A percentile compares a stretch with the other conserved stretches of the same genome.
Evolutionary conservation across 2,888 invertebrate species (phyloP).

Genomic region (Marasmarcha lunaedactyla): DNA sequence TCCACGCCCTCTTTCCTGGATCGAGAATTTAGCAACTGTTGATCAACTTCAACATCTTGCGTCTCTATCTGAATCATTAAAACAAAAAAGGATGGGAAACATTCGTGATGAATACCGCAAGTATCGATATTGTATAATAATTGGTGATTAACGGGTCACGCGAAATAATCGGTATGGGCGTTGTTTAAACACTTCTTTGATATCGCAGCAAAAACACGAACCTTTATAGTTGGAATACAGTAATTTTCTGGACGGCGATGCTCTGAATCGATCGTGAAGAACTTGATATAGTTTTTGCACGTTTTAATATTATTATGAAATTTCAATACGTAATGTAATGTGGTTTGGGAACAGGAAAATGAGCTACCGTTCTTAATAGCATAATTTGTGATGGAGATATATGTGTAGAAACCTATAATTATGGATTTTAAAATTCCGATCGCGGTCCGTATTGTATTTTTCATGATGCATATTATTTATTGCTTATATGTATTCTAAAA

Average conservation of each 20-base stretch:
- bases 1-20: conserved; percentile 21
- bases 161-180: conserved; percentile 20
- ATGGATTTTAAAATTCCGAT: too few relatives aligned
- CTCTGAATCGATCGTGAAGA: too few relatives aligned
- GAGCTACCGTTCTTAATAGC: not conserved
- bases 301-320: too few relatives aligned
- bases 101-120: conserved; percentile 8
- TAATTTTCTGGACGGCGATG: too few relatives aligned
- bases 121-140: conserved; percentile 20
- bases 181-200: conserved; percentile 19
- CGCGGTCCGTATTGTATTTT: too few relatives aligned
- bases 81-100: conserved; percentile 1
- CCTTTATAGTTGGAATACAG: not conserved
- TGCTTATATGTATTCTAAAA: too few relatives aligned
- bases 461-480: too few relatives aligned
- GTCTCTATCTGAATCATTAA: conserved; percentile 3
- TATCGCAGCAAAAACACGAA: conserved; percentile 1
- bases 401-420: not conserved
- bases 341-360: not conserved
- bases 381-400: not conserved
- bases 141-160: conserved; percentile 25
- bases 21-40: conserved; percentile 11
- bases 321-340: too few relatives aligned
- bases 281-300: too few relatives aligned
- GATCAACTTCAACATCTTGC: conserved; percentile 4